These are phyloP conservation scores for Eumacrocentrus americanus DNA, from an alignment of 2,888 invertebrate species.

Conservation along the genomic window DNA sequence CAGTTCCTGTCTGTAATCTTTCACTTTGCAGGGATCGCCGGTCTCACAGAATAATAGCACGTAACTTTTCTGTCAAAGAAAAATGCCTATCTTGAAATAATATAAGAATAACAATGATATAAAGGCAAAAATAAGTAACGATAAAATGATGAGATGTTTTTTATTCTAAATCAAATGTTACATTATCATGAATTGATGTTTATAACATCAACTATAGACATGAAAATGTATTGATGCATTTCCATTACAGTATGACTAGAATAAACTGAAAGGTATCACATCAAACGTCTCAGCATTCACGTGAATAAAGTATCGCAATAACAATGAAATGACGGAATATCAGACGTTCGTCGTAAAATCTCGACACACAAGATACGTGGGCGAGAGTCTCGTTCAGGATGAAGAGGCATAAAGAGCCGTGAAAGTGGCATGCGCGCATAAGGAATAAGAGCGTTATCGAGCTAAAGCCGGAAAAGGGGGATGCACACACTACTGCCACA, in stretches of 20 bases:
- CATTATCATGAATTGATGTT: background rate
- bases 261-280: background rate
- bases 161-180: background rate
- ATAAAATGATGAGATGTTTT: no score
- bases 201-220: background rate
- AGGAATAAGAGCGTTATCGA: constrained; percentile 22
- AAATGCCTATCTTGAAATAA: no score
- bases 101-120: no score
- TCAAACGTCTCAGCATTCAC: background rate
- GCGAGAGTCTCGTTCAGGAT: background rate
- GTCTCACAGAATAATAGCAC: no score
- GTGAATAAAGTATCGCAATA: constrained; percentile 12
- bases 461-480: background rate
- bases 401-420: constrained; percentile 12
- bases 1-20: no score
- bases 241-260: background rate
- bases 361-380: constrained; percentile 2
- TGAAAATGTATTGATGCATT: background rate
- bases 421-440: constrained; percentile 17
- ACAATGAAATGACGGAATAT: constrained; percentile 16
- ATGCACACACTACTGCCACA: background rate
- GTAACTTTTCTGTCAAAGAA: no score
- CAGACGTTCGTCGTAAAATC: constrained; percentile 8
- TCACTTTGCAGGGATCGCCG: no score
- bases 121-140: no score